Evolutionary conservation across 2,888 invertebrate species (phyloP), one percentile per base, ranked within the genome.

Genomic region (Ormyrus nitidulus): DNA sequence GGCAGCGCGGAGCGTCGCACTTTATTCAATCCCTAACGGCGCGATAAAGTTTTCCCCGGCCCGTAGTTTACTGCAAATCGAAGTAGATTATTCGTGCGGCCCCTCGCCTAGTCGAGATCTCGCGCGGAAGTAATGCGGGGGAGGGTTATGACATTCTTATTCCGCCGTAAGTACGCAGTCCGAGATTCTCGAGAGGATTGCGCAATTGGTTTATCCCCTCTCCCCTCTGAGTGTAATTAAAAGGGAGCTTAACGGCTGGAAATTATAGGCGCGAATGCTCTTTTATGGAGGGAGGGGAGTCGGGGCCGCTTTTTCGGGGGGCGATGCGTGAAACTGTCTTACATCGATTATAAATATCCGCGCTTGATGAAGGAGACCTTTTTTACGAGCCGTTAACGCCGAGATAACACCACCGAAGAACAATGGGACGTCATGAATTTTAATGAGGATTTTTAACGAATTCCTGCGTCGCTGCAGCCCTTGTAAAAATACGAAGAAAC

Each of bases 1-100:
- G 48, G 13, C 44, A 44, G 54, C 48, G 69, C 11, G n/a, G 46
- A 10, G 6, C 49, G 51, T 48, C 61, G 77, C 73, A 54, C 66
- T 81, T 77, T 81, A 81, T 77, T 77, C 74, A 76, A 73, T 72
- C 74, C 65, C 66, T 66, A 79, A 79, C 71, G 79, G 71, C 56
- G 34, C 81, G 64, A 81, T 77, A 77, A 78, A 81, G 53, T 77
- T 64, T 34, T 7, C 59, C 49, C 5, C 10, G 44, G 10, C 61
- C 59, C 82, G 85, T 86, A 85, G 87, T 87, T 89, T 87, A 89
- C 86, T 86, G 88, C 86, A 88, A 89, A 89, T 88, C 87, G 88
- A 86, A 88, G 86, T 85, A 85, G 88, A 88, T 89, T 88, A 88
- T 71, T 88, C 88, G 87, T 73, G 34, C 34, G 34, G 34, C 34